These are phyloP conservation scores for Drosophila elegans DNA, from an alignment of 1,140 invertebrate genomes.

Conservation along the genomic window DNA sequence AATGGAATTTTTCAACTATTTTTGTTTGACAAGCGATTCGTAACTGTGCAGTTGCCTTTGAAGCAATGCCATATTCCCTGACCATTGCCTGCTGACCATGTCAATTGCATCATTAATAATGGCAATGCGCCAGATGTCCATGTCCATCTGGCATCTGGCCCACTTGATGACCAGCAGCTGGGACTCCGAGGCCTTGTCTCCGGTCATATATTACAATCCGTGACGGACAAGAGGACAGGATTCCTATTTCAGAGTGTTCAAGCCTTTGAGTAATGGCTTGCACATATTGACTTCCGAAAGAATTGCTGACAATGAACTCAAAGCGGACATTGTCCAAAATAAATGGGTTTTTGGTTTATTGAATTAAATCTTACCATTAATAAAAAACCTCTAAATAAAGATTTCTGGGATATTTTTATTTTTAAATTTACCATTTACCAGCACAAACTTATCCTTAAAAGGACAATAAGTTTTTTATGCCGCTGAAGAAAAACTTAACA, in stretches of 20 bases:
- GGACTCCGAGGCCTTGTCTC: conserved; percentile 11
- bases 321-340: neutral
- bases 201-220: conserved; percentile 16
- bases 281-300: conserved; percentile 17
- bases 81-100: conserved; percentile 22
- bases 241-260: conserved; percentile 17
- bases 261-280: conserved; percentile 40
- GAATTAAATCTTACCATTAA: too few relatives aligned
- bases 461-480: neutral
- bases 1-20: conserved; percentile 9
- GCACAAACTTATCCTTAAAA: neutral
- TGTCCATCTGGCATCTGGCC: conserved; percentile 26
- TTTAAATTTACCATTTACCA: too few relatives aligned
- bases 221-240: conserved; percentile 18
- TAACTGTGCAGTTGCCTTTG: conserved; percentile 22
- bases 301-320: conserved; percentile 33
- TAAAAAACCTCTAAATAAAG: too few relatives aligned
- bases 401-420: too few relatives aligned
- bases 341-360: neutral
- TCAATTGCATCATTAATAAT: conserved; percentile 54
- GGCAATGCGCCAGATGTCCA: conserved; percentile 35
- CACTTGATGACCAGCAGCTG: conserved; percentile 38
- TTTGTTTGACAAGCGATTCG: conserved; percentile 19
- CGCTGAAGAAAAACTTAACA: neutral
- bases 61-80: conserved; percentile 38